These are phyloP conservation scores for Icerya purchasi DNA, from an alignment of 2,888 invertebrate species.

Conservation along the genomic window DNA sequence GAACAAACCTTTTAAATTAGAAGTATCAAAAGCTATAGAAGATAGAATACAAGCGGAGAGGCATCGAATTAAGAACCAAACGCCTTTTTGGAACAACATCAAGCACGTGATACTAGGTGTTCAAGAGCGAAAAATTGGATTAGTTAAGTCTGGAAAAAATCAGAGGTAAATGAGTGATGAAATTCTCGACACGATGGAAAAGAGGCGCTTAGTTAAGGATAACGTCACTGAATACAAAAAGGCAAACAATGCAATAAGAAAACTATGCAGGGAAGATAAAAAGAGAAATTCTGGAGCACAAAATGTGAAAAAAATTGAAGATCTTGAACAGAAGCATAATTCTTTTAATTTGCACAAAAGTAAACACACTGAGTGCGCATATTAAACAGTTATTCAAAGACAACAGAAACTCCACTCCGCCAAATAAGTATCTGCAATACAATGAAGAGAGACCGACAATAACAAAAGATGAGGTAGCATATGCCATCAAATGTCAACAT, in stretches of 20 bases:
- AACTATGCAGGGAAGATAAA: neutral
- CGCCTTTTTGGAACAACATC: neutral
- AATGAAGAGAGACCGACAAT: neutral
- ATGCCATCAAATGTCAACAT: neutral
- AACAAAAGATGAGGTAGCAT: neutral
- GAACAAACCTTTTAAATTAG: no score
- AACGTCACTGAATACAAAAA: neutral
- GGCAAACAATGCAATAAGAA: neutral
- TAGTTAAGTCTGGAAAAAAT: neutral
- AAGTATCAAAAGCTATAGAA: no score
- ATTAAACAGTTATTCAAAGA: neutral
- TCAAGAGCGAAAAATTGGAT: neutral
- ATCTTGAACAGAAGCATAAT: neutral
- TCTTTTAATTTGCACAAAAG: neutral
- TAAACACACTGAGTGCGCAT: no score
- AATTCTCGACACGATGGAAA: neutral
- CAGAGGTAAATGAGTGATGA: neutral
- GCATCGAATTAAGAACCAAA: neutral
- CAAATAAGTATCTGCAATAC: neutral
- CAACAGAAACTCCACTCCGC: neutral
- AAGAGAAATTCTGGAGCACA: neutral
- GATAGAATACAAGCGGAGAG: neutral
- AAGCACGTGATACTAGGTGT: neutral
- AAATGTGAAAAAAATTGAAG: neutral
- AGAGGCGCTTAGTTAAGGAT: neutral